Evolutionary conservation across 2,113 vertebrate genomes (phyloP), one percentile per base, ranked within the genome.

Genomic region (Ophiodon elongatus): DNA sequence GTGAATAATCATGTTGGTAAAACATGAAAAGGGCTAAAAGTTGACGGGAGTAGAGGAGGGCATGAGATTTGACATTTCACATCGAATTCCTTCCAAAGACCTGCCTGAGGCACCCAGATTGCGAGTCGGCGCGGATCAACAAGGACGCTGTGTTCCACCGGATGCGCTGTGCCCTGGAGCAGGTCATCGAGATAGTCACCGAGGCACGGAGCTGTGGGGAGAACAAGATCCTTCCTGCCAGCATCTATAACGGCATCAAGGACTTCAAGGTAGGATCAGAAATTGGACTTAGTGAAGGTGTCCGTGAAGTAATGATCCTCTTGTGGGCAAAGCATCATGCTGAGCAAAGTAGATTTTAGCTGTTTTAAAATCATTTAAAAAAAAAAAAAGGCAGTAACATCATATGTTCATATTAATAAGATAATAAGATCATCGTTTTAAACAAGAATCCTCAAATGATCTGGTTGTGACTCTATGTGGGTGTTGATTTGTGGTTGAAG

Each of bases 51-150:
- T n/a, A 29, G 3, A 57, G 8, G 35, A 76, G 64, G 70, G 9
- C 45, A 17, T 1, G 6, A 52, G 74, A 62, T 87, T 86, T 89
- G 75, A 91, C 83, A 88, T 85, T 90, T 90, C 80, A 57, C 62
- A n/a, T 82, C 23, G 27, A 68, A 80, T 63, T 83, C 72, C 52
- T 72, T 73, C 71, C 57, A 59, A 94, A 99, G 98, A 99, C 98
- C 6, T 99, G 98, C 94, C 96, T 99, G 73, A 96, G 98, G 94
- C 98, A 99, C 87, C 98, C 98, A n/a, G 98, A 97, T 90, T 99
- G 98, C 31, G 98, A 99, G 93, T 99, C 98, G 2, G 98, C 98
- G 8, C 95, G 97, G 71, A 95, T 97, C 94, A 99, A 99, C 95
- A 99, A 99, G 94, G 97, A 96, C 60, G 97, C 96, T 1, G 98